Conservation (phyloP, 2,113 vertebrate genomes). For the Chinchilla lanigera region DNA sequence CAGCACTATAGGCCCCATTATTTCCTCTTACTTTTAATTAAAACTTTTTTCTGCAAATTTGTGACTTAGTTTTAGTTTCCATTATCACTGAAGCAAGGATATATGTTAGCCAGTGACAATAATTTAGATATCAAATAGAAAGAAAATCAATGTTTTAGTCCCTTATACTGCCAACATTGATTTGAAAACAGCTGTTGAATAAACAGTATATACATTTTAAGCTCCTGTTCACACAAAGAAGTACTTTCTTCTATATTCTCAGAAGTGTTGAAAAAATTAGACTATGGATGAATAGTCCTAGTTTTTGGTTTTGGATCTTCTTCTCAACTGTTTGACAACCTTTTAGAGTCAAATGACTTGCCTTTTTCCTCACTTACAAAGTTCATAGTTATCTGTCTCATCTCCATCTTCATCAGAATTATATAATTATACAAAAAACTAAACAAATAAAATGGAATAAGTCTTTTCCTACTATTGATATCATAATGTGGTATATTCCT, state of each 20-base stretch:
- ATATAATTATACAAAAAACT: not conserved
- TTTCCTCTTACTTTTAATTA: not conserved
- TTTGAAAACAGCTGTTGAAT: slow-evolving; percentile 39
- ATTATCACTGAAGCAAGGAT: not conserved
- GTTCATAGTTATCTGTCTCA: not conserved
- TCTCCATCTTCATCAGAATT: not conserved
- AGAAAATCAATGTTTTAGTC: not conserved
- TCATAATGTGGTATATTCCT: not conserved
- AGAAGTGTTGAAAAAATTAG: not conserved
- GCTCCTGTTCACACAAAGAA: not conserved
- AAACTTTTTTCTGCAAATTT: not conserved
- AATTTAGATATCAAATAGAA: not conserved
- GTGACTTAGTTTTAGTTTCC: not conserved
- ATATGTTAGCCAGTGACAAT: not conserved
- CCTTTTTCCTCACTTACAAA: not conserved
- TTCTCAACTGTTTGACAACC: not conserved
- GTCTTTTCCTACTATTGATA: not conserved
- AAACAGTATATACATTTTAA: not conserved
- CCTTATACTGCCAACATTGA: not conserved
- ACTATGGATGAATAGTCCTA: not conserved
- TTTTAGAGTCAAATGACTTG: not conserved
- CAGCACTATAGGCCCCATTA: not conserved
- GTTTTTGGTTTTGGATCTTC: not conserved
- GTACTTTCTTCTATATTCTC: not conserved
- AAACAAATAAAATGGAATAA: not conserved